Evolutionary conservation across 2,797 vertebrate species (phyloP), one percentile per base, ranked within the genome.

Genomic region (Gymnodraco acuticeps): DNA sequence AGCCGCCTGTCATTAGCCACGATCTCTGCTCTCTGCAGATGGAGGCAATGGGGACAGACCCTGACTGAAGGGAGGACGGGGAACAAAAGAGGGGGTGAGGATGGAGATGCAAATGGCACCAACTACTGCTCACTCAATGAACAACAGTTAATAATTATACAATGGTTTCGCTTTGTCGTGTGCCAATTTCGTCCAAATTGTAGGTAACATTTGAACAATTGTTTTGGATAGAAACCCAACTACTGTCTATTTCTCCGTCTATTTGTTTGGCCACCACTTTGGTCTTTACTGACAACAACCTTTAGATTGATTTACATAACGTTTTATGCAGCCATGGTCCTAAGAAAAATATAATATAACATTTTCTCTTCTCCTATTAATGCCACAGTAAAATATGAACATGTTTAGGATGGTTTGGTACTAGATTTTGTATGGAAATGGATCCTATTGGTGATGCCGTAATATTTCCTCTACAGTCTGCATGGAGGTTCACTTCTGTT

Each of bases 1-100:
- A 87, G 77, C 70, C 42, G 87, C 65, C 89, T 88, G 89, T 94
- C 90, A 93, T 92, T 92, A 92, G 70, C 53, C 60, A 83, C 79
- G 87, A 91, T 92, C 83, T 75, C 73, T 68, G 82, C 84, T 87
- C 80, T 77, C 80, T 81, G 87, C 88, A 89, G 80, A 93, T 80
- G 86, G 87, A 88, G 67, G 77, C 71, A 68, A 43, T 14, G 61
- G 84, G 70, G 81, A 84, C 75, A 82, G 82, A 83, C 66, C 78
- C 77, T 17, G 62, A 68, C 54, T 75, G 68, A 59, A 74, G 27
- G 70, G 27, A 78, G 78, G 59, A 56, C 5, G 5, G 33, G 7
- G 76, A 88, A 78, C 75, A 91, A 71, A 81, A 61, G 66, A 42
- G 77, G 42, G 38, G 3, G 71, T 43, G 27, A 45, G 8, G 51